Percentiles rank a stretch among this genome's conserved stretches.
Evolutionary conservation across 2,113 vertebrate species (phyloP).

Genomic region (Hemiscyllium ocellatum): DNA sequence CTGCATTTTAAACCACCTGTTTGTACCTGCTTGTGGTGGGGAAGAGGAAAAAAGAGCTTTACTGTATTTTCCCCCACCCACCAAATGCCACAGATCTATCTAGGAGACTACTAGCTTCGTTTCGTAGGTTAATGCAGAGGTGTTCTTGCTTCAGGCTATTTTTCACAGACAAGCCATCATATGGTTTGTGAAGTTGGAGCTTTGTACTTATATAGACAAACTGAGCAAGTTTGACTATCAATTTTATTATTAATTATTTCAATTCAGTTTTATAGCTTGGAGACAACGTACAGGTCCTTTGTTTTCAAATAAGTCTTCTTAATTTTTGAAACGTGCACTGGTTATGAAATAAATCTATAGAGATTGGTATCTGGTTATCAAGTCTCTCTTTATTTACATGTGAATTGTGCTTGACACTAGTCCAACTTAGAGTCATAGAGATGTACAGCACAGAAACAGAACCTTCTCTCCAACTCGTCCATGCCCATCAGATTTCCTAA

Average conservation of each 20-base stretch:
- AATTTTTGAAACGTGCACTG: neutral
- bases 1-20: neutral
- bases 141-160: neutral
- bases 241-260: neutral
- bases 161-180: neutral
- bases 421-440: too few relatives aligned
- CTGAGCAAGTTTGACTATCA: neutral
- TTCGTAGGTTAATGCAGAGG: too few relatives aligned
- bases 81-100: neutral
- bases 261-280: neutral
- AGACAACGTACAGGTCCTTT: neutral
- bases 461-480: too few relatives aligned
- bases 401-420: too few relatives aligned
- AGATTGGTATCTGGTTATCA: too few relatives aligned
- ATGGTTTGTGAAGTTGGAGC: neutral
- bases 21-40: conserved; percentile 1
- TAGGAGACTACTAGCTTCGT: neutral
- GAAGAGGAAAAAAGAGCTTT: neutral
- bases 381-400: too few relatives aligned
- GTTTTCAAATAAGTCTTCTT: neutral
- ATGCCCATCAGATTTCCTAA: too few relatives aligned
- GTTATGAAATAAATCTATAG: too few relatives aligned
- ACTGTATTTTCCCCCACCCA: neutral
- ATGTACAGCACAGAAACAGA: too few relatives aligned
- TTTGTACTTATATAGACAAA: neutral